These are phyloP conservation scores for Globia sparganii DNA, from an alignment of 2,888 invertebrate genomes.

Conservation along the genomic window DNA sequence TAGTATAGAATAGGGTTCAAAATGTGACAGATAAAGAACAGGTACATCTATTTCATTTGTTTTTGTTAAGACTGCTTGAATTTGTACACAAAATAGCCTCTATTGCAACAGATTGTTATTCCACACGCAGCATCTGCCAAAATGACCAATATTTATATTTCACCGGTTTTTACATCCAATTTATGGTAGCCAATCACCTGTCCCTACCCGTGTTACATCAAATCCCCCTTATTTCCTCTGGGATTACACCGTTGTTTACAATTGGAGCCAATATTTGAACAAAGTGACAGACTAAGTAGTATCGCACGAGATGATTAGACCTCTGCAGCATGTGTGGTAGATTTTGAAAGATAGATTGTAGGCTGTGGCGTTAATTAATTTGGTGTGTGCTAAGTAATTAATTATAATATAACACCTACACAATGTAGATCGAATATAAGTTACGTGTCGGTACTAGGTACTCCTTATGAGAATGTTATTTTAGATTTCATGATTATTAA, in stretches of 20 bases:
- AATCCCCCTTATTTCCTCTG: slow-evolving; percentile 80
- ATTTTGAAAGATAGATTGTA: slow-evolving; percentile 23
- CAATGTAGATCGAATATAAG: slow-evolving; percentile 7
- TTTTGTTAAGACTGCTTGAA: neutral
- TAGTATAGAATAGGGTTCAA: no score
- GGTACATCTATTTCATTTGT: no score
- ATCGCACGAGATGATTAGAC: slow-evolving; percentile 19
- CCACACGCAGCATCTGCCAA: slow-evolving; percentile 24
- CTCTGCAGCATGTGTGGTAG: slow-evolving; percentile 25
- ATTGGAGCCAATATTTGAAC: slow-evolving; percentile 64
- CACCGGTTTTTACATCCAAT: slow-evolving; percentile 66
- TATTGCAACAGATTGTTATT: slow-evolving; percentile 34
- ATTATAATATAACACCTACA: slow-evolving; percentile 33
- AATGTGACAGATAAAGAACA: no score
- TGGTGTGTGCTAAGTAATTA: slow-evolving; percentile 48
- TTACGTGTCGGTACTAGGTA: neutral
- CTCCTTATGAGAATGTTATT: slow-evolving; percentile 4
- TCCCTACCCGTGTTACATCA: slow-evolving; percentile 68
- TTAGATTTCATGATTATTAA: neutral
- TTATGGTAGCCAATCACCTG: slow-evolving; percentile 73
- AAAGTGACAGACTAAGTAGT: slow-evolving; percentile 52
- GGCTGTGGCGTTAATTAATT: slow-evolving; percentile 63
- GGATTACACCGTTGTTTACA: slow-evolving; percentile 72
- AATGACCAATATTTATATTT: slow-evolving; percentile 52
- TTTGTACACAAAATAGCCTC: no score